phyloP scores from a whole-genome alignment of 2,888 invertebrate species.

The Polydrusus tereticollis region DNA sequence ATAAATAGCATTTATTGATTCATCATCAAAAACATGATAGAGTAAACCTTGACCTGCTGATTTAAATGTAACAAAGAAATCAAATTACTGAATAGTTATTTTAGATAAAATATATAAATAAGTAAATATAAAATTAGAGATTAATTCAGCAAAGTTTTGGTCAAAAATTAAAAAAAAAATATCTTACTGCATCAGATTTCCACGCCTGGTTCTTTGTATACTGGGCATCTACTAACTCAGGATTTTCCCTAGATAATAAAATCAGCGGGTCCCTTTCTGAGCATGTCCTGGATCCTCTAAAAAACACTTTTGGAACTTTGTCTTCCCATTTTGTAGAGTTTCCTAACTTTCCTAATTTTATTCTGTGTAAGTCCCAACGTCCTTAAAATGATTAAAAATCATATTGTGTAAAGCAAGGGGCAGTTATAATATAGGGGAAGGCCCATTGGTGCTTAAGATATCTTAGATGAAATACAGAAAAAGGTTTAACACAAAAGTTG shows the following conservation, averaged over 20 bases:
- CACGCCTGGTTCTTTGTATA: conserved; percentile 99
- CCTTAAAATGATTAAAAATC: conserved; percentile 67
- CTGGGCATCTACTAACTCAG: conserved; percentile 88
- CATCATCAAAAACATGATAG: not conserved
- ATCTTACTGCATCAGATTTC: conserved; percentile 89
- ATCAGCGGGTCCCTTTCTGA: conserved; percentile 90
- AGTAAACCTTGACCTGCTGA: not conserved
- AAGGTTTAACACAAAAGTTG: no score
- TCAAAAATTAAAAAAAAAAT: no score
- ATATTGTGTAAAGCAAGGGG: not conserved
- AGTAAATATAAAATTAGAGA: not conserved
- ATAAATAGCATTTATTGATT: not conserved
- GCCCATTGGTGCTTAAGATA: no score
- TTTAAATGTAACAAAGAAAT: not conserved
- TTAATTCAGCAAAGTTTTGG: no score
- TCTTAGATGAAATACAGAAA: no score
- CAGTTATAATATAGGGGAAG: not conserved
- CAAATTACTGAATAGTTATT: no score
- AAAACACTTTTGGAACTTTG: conserved; percentile 83
- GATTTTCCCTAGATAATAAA: conserved; percentile 80
- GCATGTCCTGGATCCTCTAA: conserved; percentile 95
- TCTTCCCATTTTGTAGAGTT: conserved; percentile 81
- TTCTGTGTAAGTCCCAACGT: conserved; percentile 89
- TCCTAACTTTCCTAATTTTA: conserved; percentile 70
- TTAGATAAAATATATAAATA: no score